Percentiles rank a stretch among this genome's conserved stretches.
Evolutionary conservation across 2,113 vertebrate species (phyloP).

Genomic region (Bos indicus): DNA sequence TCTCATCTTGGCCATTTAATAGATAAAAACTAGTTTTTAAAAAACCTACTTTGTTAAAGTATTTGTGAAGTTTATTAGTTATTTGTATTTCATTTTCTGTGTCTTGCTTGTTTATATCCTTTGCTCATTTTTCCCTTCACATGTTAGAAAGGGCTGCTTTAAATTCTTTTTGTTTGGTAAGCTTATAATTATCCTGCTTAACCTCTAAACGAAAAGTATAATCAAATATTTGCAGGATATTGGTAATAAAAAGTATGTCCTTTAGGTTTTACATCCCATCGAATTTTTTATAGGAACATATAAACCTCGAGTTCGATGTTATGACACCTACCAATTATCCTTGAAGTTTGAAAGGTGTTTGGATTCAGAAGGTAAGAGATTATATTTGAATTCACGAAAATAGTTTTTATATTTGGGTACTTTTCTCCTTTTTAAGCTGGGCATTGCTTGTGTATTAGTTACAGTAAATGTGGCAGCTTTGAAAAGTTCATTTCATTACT

Average conservation of each 20-base stretch:
- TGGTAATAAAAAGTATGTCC: background rate
- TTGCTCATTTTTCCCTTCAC: background rate
- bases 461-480: background rate
- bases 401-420: background rate
- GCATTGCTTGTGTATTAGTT: background rate
- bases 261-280: background rate
- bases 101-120: background rate
- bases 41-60: background rate
- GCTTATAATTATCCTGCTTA: background rate
- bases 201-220: background rate
- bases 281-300: slow-evolving; percentile 89
- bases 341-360: slow-evolving; percentile 98
- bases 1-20: background rate
- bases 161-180: background rate
- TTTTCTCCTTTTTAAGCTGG: background rate
- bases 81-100: background rate
- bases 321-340: slow-evolving; percentile 95
- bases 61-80: background rate
- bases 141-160: background rate
- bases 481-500: background rate
- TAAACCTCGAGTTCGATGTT: slow-evolving; percentile 95
- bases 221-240: background rate
- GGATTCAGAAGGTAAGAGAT: slow-evolving; percentile 90
- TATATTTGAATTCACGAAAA: background rate
- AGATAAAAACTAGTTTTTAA: background rate